Evolutionary conservation across 23 tunicate species (phyloP).

Genomic region (Clavelina lepadiformis): DNA sequence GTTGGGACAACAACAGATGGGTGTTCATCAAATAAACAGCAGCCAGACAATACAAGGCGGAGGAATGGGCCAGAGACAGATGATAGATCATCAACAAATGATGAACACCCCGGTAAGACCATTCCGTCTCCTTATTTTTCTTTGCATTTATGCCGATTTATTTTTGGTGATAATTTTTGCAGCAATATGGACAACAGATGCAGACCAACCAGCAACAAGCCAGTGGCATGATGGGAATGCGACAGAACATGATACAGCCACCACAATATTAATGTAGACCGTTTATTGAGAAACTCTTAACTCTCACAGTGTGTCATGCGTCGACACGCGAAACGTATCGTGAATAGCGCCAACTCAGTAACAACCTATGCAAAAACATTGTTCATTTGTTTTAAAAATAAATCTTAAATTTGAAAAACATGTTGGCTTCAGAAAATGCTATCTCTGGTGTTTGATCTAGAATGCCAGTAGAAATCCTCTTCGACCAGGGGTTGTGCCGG

Average conservation of each 20-base stretch:
- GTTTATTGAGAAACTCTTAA: background rate
- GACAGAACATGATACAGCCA: background rate
- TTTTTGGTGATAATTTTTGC: background rate
- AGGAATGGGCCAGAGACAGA: conserved; percentile 21
- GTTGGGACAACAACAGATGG: conserved; percentile 30
- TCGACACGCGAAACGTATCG: background rate
- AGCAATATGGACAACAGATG: conserved; percentile 2
- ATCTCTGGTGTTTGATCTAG: conserved; percentile 63
- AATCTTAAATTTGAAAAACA: background rate
- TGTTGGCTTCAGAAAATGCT: conserved; percentile 22
- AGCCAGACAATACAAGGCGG: conserved; percentile 2
- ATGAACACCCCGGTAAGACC: conserved; percentile 20
- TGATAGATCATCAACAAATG: conserved; percentile 31
- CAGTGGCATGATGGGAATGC: background rate
- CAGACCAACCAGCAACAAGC: conserved; percentile 2
- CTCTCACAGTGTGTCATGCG: background rate
- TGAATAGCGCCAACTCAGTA: background rate
- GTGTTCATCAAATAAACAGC: conserved; percentile 24
- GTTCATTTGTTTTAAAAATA: background rate
- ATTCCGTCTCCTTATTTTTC: too few species aligned
- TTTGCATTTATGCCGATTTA: too few species aligned
- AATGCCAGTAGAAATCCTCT: conserved; percentile 81
- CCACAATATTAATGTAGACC: background rate
- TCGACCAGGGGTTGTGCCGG: conserved; percentile 50
- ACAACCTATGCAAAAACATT: background rate